A percentile compares a stretch with the other conserved stretches of the same genome.
Conservation (phyloP, 2,113 vertebrate species). For the Colius striatus region DNA sequence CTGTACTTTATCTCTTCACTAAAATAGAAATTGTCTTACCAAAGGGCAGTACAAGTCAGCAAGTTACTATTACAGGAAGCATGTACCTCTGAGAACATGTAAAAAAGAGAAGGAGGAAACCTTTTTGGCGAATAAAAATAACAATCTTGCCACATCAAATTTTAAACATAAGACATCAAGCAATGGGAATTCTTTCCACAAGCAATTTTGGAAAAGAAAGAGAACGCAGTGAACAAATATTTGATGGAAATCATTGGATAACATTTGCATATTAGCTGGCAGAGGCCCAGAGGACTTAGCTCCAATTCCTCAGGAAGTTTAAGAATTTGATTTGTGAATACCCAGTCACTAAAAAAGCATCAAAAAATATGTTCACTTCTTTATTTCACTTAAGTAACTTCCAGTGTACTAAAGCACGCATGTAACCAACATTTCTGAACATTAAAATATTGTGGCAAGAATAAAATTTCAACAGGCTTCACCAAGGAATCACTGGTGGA, state of each 20-base stretch:
- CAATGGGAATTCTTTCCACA: not conserved
- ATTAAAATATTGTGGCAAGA: not conserved
- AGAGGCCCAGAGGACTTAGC: not conserved
- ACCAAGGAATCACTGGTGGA: not conserved
- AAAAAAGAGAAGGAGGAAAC: not conserved
- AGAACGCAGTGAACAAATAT: not conserved
- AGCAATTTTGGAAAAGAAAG: not conserved
- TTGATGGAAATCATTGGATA: not conserved
- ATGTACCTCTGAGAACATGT: not conserved
- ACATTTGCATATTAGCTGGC: not conserved
- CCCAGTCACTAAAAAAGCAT: not conserved
- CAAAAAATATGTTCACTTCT: not conserved
- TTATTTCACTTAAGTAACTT: not conserved
- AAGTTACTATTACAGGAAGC: not conserved
- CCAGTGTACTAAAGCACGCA: not conserved
- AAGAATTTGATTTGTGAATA: not conserved
- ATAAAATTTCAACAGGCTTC: not conserved
- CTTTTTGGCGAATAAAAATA: not conserved
- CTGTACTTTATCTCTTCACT: not conserved
- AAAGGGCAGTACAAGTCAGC: not conserved
- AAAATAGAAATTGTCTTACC: not conserved
- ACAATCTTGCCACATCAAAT: not conserved
- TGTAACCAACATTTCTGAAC: not conserved
- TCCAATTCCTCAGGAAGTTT: not conserved
- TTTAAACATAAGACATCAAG: not conserved